Percentiles rank a stretch among this genome's conserved stretches.
These are phyloP conservation scores for Diachasmimorpha longicaudata DNA, from an alignment of 1,140 invertebrate species.

Conservation along the genomic window DNA sequence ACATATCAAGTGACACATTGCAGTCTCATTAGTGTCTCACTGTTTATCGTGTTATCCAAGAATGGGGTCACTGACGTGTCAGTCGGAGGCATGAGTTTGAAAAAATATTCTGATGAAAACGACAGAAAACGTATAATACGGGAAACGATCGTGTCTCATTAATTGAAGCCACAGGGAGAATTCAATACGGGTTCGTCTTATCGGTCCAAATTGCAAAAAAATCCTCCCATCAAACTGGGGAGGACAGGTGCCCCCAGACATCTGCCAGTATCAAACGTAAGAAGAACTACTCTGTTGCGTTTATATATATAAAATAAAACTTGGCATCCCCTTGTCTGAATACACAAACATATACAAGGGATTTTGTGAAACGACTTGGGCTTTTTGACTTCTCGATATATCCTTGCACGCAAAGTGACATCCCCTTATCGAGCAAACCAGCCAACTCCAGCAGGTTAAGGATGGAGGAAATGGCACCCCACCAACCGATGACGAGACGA, in stretches of 20 bases:
- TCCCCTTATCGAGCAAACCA: not conserved
- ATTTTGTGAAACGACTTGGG: not conserved
- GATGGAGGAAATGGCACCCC: not conserved
- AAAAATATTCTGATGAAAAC: not conserved
- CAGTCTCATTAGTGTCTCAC: not conserved
- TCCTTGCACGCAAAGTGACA: not conserved
- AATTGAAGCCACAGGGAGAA: not conserved
- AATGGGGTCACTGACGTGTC: not conserved
- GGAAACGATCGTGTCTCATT: not conserved
- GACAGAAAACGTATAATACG: not conserved
- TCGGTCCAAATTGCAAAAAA: constrained; percentile 8
- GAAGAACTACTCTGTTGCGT: not conserved
- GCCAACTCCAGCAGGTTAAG: not conserved
- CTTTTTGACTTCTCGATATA: not conserved
- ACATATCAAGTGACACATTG: not conserved
- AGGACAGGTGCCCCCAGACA: not conserved
- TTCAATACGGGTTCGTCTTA: constrained; percentile 12
- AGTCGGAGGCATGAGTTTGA: not conserved
- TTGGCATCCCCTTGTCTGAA: not conserved
- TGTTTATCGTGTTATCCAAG: not conserved
- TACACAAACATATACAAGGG: not conserved
- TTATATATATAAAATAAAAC: not conserved
- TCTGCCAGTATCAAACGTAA: constrained; percentile 2
- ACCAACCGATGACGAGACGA: not conserved
- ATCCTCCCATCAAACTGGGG: not conserved